These are phyloP conservation scores for Octonoba sinensis DNA, from an alignment of 2,888 invertebrate species.

Conservation along the genomic window DNA sequence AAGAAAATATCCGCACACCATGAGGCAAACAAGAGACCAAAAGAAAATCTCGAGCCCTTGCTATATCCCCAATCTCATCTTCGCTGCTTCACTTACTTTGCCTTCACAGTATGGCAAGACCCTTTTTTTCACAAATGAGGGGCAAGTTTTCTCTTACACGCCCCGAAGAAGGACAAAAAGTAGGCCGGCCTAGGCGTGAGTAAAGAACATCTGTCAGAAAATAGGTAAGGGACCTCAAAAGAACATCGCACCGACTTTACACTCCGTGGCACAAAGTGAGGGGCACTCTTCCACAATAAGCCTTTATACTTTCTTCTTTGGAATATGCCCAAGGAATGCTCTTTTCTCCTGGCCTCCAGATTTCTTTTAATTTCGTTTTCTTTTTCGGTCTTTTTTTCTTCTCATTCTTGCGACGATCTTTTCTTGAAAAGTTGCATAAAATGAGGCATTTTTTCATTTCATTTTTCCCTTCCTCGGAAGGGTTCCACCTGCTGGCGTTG, in stretches of 20 bases:
- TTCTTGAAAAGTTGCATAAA: constrained; percentile 13
- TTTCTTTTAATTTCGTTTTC: constrained; percentile 11
- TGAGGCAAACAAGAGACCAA: no score
- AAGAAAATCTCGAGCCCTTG: no score
- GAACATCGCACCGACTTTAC: constrained; percentile 52
- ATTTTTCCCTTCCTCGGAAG: not conserved
- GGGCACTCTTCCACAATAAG: constrained; percentile 30
- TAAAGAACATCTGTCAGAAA: constrained; percentile 41
- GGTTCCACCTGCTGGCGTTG: constrained; percentile 28
- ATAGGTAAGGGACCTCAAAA: constrained; percentile 17
- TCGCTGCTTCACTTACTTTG: no score
- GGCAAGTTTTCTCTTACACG: constrained; percentile 36
- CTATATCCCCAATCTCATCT: no score
- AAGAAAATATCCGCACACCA: no score
- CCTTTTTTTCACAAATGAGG: constrained; percentile 41
- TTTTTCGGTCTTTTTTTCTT: not conserved
- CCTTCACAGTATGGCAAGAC: not conserved
- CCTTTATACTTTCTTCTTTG: constrained; percentile 44
- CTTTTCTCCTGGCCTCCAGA: constrained; percentile 25
- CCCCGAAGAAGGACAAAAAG: constrained; percentile 16
- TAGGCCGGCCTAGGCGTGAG: constrained; percentile 36
- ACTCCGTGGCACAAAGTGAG: constrained; percentile 42
- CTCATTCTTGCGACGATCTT: constrained; percentile 2
- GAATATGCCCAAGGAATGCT: constrained; percentile 30
- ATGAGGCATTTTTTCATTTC: no score